Evolutionary conservation across 2,888 invertebrate genomes (phyloP).

Genomic region (Macrosoma leucophasiata): DNA sequence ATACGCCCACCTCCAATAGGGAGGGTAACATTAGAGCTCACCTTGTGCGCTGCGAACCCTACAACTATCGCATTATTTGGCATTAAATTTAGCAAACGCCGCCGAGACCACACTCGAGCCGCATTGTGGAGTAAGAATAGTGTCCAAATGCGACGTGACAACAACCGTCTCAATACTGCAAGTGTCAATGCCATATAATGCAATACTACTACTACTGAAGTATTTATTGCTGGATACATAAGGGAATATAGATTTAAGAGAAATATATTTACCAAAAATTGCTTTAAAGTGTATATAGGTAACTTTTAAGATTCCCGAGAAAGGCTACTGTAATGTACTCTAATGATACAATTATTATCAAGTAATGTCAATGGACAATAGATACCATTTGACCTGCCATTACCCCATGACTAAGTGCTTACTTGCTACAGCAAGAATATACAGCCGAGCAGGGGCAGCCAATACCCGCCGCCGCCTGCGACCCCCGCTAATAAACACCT

Average conservation of each 20-base stretch:
- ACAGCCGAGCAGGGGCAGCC: slow-evolving; percentile 56
- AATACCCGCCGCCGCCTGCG: slow-evolving; percentile 49
- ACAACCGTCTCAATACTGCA: slow-evolving; percentile 7
- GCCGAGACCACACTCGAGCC: too few species aligned
- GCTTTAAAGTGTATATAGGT: slow-evolving; percentile 72
- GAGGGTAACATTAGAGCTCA: slow-evolving; percentile 73
- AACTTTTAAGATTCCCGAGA: slow-evolving; percentile 73
- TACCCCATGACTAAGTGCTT: slow-evolving; percentile 65
- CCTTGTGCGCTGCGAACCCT: slow-evolving; percentile 75
- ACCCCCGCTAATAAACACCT: slow-evolving; percentile 61
- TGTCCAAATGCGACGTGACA: slow-evolving; percentile 2
- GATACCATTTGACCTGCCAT: slow-evolving; percentile 72
- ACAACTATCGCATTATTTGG: slow-evolving; percentile 49
- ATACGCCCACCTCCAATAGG: slow-evolving; percentile 76
- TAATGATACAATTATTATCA: slow-evolving; percentile 76
- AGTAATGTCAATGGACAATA: slow-evolving; percentile 75
- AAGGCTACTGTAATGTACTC: slow-evolving; percentile 75
- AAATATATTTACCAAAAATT: slow-evolving; percentile 73
- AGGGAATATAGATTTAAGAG: slow-evolving; percentile 74
- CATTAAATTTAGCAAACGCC: slow-evolving; percentile 43
- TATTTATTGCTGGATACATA: slow-evolving; percentile 76
- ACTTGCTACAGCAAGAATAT: slow-evolving; percentile 70
- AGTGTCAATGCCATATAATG: slow-evolving; percentile 48
- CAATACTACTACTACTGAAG: slow-evolving; percentile 69
- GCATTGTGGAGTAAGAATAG: too few species aligned